phyloP scores from a whole-genome alignment of 2,113 vertebrate genomes.

The Azemiops feae region DNA sequence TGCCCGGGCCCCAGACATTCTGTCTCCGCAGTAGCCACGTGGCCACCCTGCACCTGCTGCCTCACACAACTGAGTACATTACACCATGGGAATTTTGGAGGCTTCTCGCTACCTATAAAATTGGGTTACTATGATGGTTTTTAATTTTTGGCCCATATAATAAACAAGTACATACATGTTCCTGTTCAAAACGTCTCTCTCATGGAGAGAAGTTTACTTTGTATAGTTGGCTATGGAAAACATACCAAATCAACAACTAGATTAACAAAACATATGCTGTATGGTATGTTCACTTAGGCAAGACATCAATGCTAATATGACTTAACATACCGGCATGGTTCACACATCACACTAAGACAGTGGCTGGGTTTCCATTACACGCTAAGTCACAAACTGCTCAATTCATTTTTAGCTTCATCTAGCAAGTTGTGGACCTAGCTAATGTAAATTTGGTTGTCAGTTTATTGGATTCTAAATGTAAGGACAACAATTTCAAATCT shows the following conservation, averaged over 20 bases:
- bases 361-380: not conserved
- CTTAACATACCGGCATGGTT: not conserved
- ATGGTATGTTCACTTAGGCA: not conserved
- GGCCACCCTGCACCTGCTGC: too few relatives aligned
- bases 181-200: not conserved
- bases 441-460: not conserved
- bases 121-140: not conserved
- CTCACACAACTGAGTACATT: too few relatives aligned
- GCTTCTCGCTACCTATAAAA: not conserved
- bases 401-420: not conserved
- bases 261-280: not conserved
- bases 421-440: not conserved
- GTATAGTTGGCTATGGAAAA: not conserved
- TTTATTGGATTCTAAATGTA: not conserved
- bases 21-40: too few relatives aligned
- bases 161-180: not conserved
- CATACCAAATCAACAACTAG: not conserved
- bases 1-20: too few relatives aligned
- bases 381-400: not conserved
- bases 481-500: not conserved
- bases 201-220: not conserved
- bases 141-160: too few relatives aligned
- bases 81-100: not conserved
- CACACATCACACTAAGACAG: not conserved
- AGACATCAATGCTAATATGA: not conserved